Evolutionary conservation across 2,888 invertebrate species (phyloP).

Genomic region (Ametastegia equiseti): DNA sequence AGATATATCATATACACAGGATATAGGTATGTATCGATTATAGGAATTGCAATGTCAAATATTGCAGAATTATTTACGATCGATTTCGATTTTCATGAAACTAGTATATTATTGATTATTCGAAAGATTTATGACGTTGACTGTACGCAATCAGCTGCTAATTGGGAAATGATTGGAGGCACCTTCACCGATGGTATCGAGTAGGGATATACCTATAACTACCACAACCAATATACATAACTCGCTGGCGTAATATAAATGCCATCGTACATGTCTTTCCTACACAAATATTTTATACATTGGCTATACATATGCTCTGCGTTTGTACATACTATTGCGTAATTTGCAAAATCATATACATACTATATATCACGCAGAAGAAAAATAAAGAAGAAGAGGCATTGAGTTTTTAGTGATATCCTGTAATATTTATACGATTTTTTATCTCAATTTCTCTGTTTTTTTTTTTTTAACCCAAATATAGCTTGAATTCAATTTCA

Average conservation of each 20-base stretch:
- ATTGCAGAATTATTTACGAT: background rate
- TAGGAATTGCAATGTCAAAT: no score
- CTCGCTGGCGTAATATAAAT: conserved; percentile 58
- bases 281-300: background rate
- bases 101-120: background rate
- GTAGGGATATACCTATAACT: conserved; percentile 54
- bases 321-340: background rate
- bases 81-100: background rate
- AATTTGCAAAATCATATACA: no score
- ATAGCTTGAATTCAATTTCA: no score
- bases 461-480: no score
- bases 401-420: no score
- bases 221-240: conserved; percentile 56
- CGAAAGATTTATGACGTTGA: conserved; percentile 55
- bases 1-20: no score
- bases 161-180: conserved; percentile 73
- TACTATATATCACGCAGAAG: no score
- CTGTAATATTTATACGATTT: no score
- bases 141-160: conserved; percentile 72
- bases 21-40: no score
- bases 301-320: background rate
- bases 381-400: no score
- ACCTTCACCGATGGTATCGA: conserved; percentile 61
- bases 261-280: conserved; percentile 42
- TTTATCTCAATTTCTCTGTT: no score